These are phyloP conservation scores for Hyperoplus immaculatus DNA, from an alignment of 2,797 vertebrate genomes.

Conservation along the genomic window DNA sequence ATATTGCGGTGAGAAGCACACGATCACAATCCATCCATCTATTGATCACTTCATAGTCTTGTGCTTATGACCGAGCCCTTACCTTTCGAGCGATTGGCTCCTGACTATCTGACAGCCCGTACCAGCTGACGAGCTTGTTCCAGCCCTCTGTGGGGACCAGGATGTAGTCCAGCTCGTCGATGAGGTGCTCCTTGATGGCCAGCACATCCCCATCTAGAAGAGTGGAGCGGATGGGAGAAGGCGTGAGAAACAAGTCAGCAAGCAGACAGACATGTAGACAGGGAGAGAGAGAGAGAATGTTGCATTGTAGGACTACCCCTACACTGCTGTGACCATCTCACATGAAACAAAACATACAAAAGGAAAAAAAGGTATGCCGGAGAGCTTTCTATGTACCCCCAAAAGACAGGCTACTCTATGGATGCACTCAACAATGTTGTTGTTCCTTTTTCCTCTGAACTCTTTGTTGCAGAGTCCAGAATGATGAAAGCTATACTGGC, in stretches of 20 bases:
- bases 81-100: slow-evolving; percentile 98
- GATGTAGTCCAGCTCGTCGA: slow-evolving; percentile 98
- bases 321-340: slow-evolving; percentile 33
- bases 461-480: slow-evolving; percentile 66
- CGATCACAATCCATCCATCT: background rate
- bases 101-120: slow-evolving; percentile 92
- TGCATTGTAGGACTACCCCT: slow-evolving; percentile 9
- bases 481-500: slow-evolving; percentile 30
- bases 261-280: background rate
- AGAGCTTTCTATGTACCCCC: slow-evolving; percentile 66
- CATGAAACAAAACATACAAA: slow-evolving; percentile 58
- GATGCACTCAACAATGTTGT: slow-evolving; percentile 52
- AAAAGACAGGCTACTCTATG: slow-evolving; percentile 39
- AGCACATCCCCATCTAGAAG: slow-evolving; percentile 92
- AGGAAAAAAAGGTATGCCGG: slow-evolving; percentile 45
- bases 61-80: slow-evolving; percentile 41
- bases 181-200: slow-evolving; percentile 98
- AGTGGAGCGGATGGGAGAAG: background rate
- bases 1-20: background rate
- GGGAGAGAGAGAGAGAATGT: background rate
- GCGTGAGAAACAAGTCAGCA: slow-evolving; percentile 14
- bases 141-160: slow-evolving; percentile 97
- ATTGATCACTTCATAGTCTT: background rate
- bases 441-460: slow-evolving; percentile 50
- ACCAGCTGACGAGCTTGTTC: slow-evolving; percentile 99